A percentile compares a stretch with the other conserved stretches of the same genome.
These are phyloP conservation scores for Lacerta agilis DNA, from an alignment of 2,797 vertebrate genomes.

Conservation along the genomic window DNA sequence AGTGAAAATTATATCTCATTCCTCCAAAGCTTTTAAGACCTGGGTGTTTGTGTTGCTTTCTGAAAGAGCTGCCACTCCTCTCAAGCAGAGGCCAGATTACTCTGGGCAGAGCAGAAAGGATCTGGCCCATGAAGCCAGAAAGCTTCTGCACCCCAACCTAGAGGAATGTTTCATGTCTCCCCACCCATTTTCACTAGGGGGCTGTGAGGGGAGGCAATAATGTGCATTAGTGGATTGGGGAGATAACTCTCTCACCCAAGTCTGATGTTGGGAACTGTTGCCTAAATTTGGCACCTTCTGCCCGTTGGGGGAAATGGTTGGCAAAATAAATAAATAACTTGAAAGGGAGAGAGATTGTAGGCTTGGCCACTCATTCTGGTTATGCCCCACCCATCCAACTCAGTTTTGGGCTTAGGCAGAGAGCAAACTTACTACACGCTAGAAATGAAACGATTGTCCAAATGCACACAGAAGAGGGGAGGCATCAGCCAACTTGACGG, in stretches of 20 bases:
- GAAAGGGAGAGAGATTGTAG: background rate
- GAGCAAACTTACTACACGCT: background rate
- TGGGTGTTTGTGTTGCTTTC: background rate
- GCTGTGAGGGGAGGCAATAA: background rate
- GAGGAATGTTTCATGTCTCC: background rate
- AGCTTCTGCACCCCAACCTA: too few relatives aligned
- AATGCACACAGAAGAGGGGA: background rate
- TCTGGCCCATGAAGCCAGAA: too few relatives aligned
- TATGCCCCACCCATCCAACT: too few relatives aligned
- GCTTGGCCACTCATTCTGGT: background rate
- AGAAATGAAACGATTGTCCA: too few relatives aligned
- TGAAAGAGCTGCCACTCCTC: background rate
- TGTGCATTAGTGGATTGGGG: background rate
- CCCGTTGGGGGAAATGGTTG: too few relatives aligned
- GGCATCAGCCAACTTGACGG: background rate
- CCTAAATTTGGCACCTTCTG: too few relatives aligned
- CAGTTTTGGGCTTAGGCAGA: background rate
- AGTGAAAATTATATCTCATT: conserved; percentile 22
- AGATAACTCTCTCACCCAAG: too few relatives aligned
- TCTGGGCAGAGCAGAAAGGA: background rate
- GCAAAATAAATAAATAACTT: too few relatives aligned
- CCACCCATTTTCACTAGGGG: background rate
- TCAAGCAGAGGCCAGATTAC: background rate
- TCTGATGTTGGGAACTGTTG: background rate
- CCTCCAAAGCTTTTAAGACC: background rate